Conservation (phyloP, 2,888 invertebrate species). For the Ashinkailepas kermadecensis region DNA sequence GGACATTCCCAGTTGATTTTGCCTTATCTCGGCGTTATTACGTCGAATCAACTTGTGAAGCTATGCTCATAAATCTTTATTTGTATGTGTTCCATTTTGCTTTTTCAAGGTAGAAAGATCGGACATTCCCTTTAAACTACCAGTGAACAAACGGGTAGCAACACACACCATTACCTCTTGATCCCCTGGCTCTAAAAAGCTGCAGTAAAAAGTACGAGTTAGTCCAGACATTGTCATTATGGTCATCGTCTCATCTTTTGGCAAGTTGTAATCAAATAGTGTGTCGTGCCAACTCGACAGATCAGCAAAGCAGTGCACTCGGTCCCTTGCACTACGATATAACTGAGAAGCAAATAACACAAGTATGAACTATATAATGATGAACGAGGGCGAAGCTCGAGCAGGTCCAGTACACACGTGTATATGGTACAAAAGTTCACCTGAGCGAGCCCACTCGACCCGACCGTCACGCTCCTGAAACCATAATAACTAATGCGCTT, state of each 20-base stretch:
- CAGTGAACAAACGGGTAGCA: background rate
- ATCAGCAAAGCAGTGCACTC: no score
- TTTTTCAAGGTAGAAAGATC: background rate
- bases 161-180: background rate
- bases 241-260: background rate
- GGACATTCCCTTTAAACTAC: background rate
- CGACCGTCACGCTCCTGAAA: no score
- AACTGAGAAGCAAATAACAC: no score
- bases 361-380: no score
- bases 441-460: no score
- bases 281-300: no score
- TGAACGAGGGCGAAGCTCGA: no score
- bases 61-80: background rate
- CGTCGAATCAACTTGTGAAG: background rate
- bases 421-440: no score
- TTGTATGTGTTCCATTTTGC: background rate
- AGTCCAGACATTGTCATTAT: background rate
- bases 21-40: background rate
- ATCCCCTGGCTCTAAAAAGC: background rate
- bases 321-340: no score
- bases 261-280: background rate
- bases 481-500: no score
- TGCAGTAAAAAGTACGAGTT: background rate
- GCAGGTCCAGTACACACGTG: no score
- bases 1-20: background rate